phyloP scores from a whole-genome alignment of 2,888 invertebrate genomes.

The Eumacrocentrus americanus region DNA sequence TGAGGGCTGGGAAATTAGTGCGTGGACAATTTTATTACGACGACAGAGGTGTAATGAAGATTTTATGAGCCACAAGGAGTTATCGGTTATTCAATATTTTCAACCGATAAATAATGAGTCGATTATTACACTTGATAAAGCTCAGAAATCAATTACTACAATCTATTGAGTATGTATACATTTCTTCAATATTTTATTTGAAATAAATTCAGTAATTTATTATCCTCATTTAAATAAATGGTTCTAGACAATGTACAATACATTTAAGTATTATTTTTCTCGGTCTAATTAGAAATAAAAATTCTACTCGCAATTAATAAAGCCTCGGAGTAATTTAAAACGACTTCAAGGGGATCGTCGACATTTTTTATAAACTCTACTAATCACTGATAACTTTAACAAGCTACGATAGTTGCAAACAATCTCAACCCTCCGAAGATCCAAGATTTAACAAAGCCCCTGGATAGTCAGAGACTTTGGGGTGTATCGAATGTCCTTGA shows the following conservation, averaged over 20 bases:
- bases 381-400: background rate
- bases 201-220: too few species aligned
- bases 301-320: too few species aligned
- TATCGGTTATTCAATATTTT: constrained; percentile 50
- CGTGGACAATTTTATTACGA: constrained; percentile 55
- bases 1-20: constrained; percentile 50
- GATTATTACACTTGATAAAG: too few species aligned
- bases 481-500: constrained; percentile 40
- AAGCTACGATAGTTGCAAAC: constrained; percentile 3
- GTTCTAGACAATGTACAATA: too few species aligned
- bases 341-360: too few species aligned
- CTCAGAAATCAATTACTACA: background rate
- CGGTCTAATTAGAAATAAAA: too few species aligned
- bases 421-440: background rate
- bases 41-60: constrained; percentile 48
- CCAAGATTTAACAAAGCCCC: constrained; percentile 1
- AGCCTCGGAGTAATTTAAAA: too few species aligned
- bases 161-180: background rate
- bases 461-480: constrained; percentile 22
- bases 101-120: too few species aligned
- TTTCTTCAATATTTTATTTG: background rate
- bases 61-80: constrained; percentile 51
- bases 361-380: too few species aligned
- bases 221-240: too few species aligned
- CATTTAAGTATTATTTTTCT: too few species aligned